Conservation (phyloP, 1,140 invertebrate genomes). For the Trachymyrmex septentrionalis region DNA sequence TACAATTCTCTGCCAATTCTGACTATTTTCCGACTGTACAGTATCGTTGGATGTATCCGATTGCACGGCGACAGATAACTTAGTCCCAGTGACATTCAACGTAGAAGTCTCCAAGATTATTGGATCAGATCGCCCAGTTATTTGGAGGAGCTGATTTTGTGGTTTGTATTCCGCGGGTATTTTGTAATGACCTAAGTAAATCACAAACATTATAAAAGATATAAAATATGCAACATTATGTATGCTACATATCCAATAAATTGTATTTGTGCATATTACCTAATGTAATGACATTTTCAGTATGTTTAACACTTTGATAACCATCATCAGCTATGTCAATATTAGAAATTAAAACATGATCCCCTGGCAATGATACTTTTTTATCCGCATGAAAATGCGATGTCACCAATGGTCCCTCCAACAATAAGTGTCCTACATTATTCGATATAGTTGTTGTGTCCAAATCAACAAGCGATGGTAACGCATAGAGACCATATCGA, state of each 20-base stretch:
- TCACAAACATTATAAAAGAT: slow-evolving; percentile 12
- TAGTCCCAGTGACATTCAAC: slow-evolving; percentile 75
- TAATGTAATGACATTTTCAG: slow-evolving; percentile 80
- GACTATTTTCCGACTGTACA: not conserved
- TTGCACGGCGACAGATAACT: slow-evolving; percentile 62
- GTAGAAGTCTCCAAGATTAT: slow-evolving; percentile 79
- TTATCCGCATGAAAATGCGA: slow-evolving; percentile 78
- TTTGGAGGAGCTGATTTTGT: slow-evolving; percentile 86
- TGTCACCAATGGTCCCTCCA: slow-evolving; percentile 89
- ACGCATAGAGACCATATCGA: slow-evolving; percentile 94
- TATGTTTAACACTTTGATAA: slow-evolving; percentile 73
- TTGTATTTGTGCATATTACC: slow-evolving; percentile 73
- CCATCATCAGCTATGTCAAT: slow-evolving; percentile 72
- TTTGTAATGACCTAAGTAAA: slow-evolving; percentile 92
- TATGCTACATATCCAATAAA: not conserved
- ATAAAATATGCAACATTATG: not conserved
- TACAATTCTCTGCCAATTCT: slow-evolving; percentile 73
- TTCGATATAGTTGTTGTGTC: slow-evolving; percentile 91
- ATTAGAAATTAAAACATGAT: slow-evolving; percentile 67
- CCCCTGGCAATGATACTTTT: slow-evolving; percentile 68
- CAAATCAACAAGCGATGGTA: slow-evolving; percentile 96
- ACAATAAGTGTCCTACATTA: slow-evolving; percentile 88
- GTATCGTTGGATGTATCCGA: slow-evolving; percentile 14
- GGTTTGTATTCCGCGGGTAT: slow-evolving; percentile 87
- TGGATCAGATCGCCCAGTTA: slow-evolving; percentile 87